phyloP scores from a whole-genome alignment of 1,140 invertebrate genomes.

The Drosophila cardini region DNA sequence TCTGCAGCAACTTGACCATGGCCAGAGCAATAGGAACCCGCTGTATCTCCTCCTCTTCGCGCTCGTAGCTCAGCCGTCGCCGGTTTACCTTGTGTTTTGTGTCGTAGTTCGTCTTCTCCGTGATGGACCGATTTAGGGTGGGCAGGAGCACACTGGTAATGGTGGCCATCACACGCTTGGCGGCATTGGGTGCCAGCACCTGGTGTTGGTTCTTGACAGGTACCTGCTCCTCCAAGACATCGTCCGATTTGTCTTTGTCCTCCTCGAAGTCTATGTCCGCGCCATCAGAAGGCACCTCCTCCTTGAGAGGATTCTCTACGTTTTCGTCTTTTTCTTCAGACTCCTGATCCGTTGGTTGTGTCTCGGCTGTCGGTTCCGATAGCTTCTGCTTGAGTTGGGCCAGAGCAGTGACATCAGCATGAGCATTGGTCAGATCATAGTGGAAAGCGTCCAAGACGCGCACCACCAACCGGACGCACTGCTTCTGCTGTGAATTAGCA shows the following conservation, averaged over 20 bases:
- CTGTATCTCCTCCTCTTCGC: constrained; percentile 95
- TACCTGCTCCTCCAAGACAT: constrained; percentile 67
- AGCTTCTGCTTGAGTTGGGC: constrained; percentile 49
- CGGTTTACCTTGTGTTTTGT: constrained; percentile 93
- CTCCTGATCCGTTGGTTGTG: constrained; percentile 54
- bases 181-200: constrained; percentile 87
- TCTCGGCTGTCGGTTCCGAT: constrained; percentile 54
- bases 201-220: constrained; percentile 50
- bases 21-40: constrained; percentile 96
- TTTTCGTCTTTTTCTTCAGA: too few relatives aligned
- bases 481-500: constrained; percentile 91
- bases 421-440: constrained; percentile 92
- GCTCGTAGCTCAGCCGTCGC: constrained; percentile 87
- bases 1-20: constrained; percentile 95
- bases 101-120: constrained; percentile 90
- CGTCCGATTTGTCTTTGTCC: constrained; percentile 60
- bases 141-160: constrained; percentile 87
- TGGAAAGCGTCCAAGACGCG: constrained; percentile 96
- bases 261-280: constrained; percentile 59
- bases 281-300: constrained; percentile 53
- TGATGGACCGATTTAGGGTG: constrained; percentile 87
- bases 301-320: constrained; percentile 38
- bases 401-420: constrained; percentile 66
- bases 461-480: constrained; percentile 92
- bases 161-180: constrained; percentile 89